Evolutionary conservation across 92 coral and sea anemone genomes (phyloP), one percentile per base, ranked within the genome.

Genomic region (Phenganax marumi): DNA sequence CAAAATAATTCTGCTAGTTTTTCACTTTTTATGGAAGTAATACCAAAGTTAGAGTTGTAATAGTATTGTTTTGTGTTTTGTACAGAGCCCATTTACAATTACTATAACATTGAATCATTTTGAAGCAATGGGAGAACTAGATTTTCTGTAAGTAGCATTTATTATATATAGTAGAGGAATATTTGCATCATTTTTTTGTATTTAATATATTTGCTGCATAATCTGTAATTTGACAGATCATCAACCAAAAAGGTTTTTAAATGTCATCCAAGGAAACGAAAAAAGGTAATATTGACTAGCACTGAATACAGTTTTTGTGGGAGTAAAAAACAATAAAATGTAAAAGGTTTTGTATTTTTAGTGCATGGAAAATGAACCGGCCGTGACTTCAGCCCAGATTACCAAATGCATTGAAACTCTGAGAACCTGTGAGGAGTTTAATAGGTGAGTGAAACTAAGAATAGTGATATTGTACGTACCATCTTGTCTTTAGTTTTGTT

Each of bases 91-190:
- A 46, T 96, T 96, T 84, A 91, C 88, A 62, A 79, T 96, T 43
- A 80, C 95, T 47, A 58, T 92, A 22, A 87, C 82, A 17, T 80
- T 96, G 84, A 84, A 65, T n/a, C 85, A 90, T 43, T 53, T 84
- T 22, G 91, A 84, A 12, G 89, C 87, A 19, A 75, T 55, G 52
- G 84, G 83, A 80, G 97, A 92, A 52, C 68, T 96, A 39, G 91
- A 89, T 49, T 96, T 92, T 77, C 76, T 96, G 99, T 96, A 84
- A 92, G 99, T 93, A 75, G 12, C 87, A 81, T 47, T 89, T 87
- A 12, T 48, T 84, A 18, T 26, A 10, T 3, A 56, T 13, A 58
- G 21, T 58, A 6, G 14, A 58, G 0, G 14, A 14, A 14, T 58
- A 0, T 14, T 58, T 58, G 21, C 65, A 58, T 23, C 5, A 58